Base-by-base conservation (phyloP, 2,113 vertebrate species). In the Neodontobutis hainanensis region DNA sequence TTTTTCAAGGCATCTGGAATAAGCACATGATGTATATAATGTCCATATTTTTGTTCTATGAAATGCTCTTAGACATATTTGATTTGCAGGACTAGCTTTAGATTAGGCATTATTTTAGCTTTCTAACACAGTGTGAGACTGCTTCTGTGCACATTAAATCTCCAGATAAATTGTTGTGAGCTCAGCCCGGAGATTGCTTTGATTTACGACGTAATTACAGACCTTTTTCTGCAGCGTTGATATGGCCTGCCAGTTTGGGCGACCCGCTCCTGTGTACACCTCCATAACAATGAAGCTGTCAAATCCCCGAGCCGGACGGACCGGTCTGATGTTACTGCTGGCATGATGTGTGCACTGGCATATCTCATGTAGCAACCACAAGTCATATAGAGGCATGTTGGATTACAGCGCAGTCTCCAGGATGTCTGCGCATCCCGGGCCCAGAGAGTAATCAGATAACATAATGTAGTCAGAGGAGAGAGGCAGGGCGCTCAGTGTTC, bases 361-460 rank as follows among this genome's bases (percentile, higher is more conserved):
- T 81, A 84, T 87, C 88, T 91, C 88, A 86, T 89, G 87, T 86
- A 86, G 89, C 85, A 85, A 91, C 89, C 89, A 75, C 89, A 91
- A 89, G 85, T 87, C 86, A 88, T 84, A 88, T 75, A 82, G 62
- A 82, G 85, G 83, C 85, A 90, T 90, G 88, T 89, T 83, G 87
- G 85, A 87, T 88, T 88, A 91, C 87, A 89, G 85, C 82, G 78
- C 75, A 86, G 90, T 90, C 90, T 88, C 86, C 90, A 87, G 83
- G 61, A 79, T 82, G 90, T 91, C 88, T 90, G 83, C 64, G 49
- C 69, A 70, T 83, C 68, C 66, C 5, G 19, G 69, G 68, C 78
- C 70, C 77, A 79, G 73, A 88, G 78, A 81, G 88, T 88, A 90
- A 89, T 87, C 84, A 90, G 90, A 91, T 91, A 83, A 89, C 88